Evolutionary conservation across 2,888 invertebrate species (phyloP).

Genomic region (Malacosoma neustria): DNA sequence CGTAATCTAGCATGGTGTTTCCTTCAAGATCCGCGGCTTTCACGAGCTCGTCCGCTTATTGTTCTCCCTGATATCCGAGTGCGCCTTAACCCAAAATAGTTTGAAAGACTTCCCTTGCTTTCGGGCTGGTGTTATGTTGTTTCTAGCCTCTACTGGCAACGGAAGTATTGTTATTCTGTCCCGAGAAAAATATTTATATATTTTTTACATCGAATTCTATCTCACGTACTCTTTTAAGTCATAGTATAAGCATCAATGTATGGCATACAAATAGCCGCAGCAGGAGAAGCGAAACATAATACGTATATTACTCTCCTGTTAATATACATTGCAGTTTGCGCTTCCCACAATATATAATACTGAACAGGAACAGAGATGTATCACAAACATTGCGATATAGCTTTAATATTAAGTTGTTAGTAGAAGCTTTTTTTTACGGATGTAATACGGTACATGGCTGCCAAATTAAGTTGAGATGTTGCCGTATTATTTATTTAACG

Average conservation of each 20-base stretch:
- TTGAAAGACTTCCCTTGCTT: too few species aligned
- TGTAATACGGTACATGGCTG: constrained; percentile 10
- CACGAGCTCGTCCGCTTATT: too few species aligned
- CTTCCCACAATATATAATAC: not conserved
- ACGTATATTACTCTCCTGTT: not conserved
- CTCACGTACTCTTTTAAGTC: not conserved
- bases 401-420: not conserved
- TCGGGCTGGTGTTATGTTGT: too few species aligned
- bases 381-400: constrained; percentile 1
- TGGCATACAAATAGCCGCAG: not conserved
- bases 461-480: constrained; percentile 29
- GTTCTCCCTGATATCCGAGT: too few species aligned
- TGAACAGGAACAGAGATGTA: constrained; percentile 2
- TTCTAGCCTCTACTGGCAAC: too few species aligned
- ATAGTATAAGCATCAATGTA: not conserved
- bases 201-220: too few species aligned
- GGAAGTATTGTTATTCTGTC: too few species aligned
- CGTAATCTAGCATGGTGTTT: too few species aligned
- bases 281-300: not conserved
- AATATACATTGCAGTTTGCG: not conserved
- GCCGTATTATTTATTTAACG: constrained; percentile 31
- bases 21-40: too few species aligned
- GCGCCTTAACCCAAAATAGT: too few species aligned
- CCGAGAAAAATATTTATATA: too few species aligned
- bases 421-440: constrained; percentile 4